Percentiles rank a stretch among this genome's conserved stretches.
Conservation (phyloP, 2,797 vertebrate species). For the Naso thynnoides region DNA sequence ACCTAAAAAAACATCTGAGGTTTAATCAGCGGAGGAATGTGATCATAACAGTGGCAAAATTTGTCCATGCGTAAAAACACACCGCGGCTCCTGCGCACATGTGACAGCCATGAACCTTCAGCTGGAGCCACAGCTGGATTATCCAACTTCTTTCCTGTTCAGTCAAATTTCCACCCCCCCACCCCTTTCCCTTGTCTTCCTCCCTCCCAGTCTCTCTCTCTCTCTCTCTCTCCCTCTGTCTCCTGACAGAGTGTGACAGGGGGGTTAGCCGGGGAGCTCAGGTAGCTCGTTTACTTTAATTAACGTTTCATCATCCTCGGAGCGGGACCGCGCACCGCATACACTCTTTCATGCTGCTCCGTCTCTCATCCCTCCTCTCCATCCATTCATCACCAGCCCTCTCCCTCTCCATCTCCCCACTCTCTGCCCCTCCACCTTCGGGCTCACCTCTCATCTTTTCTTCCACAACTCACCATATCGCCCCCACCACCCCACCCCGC, state of each 20-base stretch:
- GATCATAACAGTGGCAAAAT: neutral
- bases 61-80: neutral
- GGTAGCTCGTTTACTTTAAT: slow-evolving; percentile 87
- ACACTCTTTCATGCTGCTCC: slow-evolving; percentile 75
- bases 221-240: slow-evolving; percentile 36
- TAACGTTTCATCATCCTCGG: slow-evolving; percentile 85
- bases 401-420: slow-evolving; percentile 29
- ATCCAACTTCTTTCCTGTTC: slow-evolving; percentile 63
- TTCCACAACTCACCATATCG: slow-evolving; percentile 58
- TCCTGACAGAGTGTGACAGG: slow-evolving; percentile 82
- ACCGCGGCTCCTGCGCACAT: slow-evolving; percentile 4
- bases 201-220: neutral
- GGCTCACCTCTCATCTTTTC: slow-evolving; percentile 75
- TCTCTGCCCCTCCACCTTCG: slow-evolving; percentile 40
- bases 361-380: slow-evolving; percentile 76
- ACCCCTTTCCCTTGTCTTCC: neutral
- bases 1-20: neutral
- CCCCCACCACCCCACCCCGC: slow-evolving; percentile 40
- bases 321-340: slow-evolving; percentile 70
- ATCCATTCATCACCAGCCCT: slow-evolving; percentile 84
- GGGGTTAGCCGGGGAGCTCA: slow-evolving; percentile 81
- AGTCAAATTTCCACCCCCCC: slow-evolving; percentile 48
- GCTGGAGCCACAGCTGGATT: slow-evolving; percentile 68
- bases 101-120: slow-evolving; percentile 59
- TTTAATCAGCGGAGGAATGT: neutral